Conservation (phyloP, 1,140 invertebrate species). For the Pseudobourletiella spinata region DNA sequence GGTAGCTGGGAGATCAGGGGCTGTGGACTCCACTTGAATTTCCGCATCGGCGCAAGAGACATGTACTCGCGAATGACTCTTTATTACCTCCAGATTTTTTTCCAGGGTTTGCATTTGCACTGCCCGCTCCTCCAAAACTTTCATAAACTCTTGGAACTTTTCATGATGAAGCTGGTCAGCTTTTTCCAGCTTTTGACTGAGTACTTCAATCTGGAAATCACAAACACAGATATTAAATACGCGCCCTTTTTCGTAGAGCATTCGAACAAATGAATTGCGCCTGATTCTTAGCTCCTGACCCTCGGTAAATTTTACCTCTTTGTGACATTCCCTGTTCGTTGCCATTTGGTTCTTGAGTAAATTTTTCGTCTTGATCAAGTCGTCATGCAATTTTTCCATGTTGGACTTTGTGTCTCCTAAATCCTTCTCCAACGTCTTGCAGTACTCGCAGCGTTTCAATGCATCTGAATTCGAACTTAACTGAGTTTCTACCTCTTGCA, state of each 20-base stretch:
- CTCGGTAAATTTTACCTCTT: constrained; percentile 9
- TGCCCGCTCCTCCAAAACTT: constrained; percentile 7
- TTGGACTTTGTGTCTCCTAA: background rate
- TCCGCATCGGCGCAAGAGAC: background rate
- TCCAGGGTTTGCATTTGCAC: constrained; percentile 17
- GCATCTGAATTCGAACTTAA: background rate
- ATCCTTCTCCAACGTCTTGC: constrained; percentile 2
- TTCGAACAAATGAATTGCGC: background rate
- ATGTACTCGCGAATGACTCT: background rate
- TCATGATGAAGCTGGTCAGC: constrained; percentile 19
- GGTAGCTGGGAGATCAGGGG: background rate
- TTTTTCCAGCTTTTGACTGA: constrained; percentile 10
- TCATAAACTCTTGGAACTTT: constrained; percentile 18
- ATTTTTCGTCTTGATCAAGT: constrained; percentile 15
- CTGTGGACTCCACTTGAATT: background rate
- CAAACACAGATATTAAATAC: too few relatives aligned
- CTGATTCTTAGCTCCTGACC: background rate
- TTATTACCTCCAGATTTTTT: constrained; percentile 14
- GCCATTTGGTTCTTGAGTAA: constrained; percentile 12
- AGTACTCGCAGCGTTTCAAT: constrained; percentile 2
- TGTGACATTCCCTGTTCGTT: constrained; percentile 19
- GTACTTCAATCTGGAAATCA: constrained; percentile 15
- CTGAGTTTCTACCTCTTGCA: background rate
- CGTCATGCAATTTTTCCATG: constrained; percentile 7
- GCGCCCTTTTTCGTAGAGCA: background rate